phyloP scores from a whole-genome alignment of 2,888 invertebrate genomes.

The Aquatica leii region DNA sequence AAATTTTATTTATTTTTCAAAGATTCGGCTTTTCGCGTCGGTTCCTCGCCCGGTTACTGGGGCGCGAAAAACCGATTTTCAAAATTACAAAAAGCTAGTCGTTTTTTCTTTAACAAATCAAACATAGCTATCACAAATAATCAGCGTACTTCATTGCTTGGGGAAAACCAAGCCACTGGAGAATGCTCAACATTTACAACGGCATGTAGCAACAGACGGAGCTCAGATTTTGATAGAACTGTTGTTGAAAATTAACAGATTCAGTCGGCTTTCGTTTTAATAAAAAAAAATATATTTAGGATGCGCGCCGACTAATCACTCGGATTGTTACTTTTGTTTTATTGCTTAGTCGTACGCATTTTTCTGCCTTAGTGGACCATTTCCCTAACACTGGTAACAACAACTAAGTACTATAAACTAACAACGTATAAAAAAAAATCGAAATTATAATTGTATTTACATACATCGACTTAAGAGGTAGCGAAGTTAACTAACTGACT shows the following conservation, averaged over 20 bases:
- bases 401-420: no score
- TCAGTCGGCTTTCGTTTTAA: conserved; percentile 51
- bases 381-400: no score
- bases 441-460: conserved; percentile 26
- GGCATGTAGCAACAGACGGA: conserved; percentile 45
- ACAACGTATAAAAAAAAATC: conserved; percentile 29
- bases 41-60: neutral
- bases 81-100: conserved; percentile 53
- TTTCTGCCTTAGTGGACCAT: conserved; percentile 43
- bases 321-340: conserved; percentile 43
- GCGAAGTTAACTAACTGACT: conserved; percentile 48
- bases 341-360: conserved; percentile 59
- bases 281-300: conserved; percentile 50
- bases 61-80: conserved; percentile 45
- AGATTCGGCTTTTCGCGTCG: conserved; percentile 34
- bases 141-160: conserved; percentile 49
- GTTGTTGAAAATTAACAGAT: conserved; percentile 43
- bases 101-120: conserved; percentile 48
- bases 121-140: conserved; percentile 59
- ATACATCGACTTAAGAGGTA: conserved; percentile 50
- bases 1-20: conserved; percentile 49
- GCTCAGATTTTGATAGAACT: conserved; percentile 43
- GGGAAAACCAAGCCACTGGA: conserved; percentile 52
- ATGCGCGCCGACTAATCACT: conserved; percentile 53
- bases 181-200: conserved; percentile 56